Evolutionary conservation across 2,113 vertebrate genomes (phyloP).

Genomic region (Dipodomys ordii): DNA sequence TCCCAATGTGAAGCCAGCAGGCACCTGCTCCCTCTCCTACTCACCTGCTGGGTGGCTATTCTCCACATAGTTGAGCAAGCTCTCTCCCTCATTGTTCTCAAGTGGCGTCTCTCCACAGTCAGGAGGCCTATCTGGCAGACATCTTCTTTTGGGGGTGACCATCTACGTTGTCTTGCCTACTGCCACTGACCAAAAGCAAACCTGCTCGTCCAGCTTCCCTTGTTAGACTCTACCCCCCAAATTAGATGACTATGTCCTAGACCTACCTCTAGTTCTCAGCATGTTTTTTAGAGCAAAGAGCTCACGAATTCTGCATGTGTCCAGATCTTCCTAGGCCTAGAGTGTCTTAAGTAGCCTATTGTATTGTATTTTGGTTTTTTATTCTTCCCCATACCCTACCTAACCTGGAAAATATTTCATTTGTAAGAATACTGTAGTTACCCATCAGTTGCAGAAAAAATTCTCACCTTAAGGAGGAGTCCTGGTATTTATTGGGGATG

Average conservation of each 20-base stretch:
- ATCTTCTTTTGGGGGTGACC: not conserved
- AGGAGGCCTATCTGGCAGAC: not conserved
- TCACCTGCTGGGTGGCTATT: not conserved
- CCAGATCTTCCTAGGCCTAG: not conserved
- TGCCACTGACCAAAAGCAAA: slow-evolving; percentile 36
- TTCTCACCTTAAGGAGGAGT: not conserved
- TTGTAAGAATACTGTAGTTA: slow-evolving; percentile 29
- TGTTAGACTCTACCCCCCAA: not conserved
- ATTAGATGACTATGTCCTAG: not conserved
- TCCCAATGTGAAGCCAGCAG: not conserved
- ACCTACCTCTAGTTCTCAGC: not conserved
- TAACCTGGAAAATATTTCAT: slow-evolving; percentile 25
- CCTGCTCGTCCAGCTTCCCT: not conserved
- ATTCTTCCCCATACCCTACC: slow-evolving; percentile 28
- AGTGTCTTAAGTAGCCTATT: slow-evolving; percentile 32
- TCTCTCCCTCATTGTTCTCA: not conserved
- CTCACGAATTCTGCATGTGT: not conserved
- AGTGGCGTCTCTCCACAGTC: not conserved
- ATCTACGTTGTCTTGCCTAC: not conserved
- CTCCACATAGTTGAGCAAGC: not conserved
- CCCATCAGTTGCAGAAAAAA: not conserved
- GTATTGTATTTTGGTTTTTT: not conserved
- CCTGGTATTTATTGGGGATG: slow-evolving; percentile 13
- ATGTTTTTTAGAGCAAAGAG: slow-evolving; percentile 31
- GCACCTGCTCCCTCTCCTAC: not conserved